phyloP scores from a whole-genome alignment of 2,113 vertebrate species.

The Limnothrissa miodon region DNA sequence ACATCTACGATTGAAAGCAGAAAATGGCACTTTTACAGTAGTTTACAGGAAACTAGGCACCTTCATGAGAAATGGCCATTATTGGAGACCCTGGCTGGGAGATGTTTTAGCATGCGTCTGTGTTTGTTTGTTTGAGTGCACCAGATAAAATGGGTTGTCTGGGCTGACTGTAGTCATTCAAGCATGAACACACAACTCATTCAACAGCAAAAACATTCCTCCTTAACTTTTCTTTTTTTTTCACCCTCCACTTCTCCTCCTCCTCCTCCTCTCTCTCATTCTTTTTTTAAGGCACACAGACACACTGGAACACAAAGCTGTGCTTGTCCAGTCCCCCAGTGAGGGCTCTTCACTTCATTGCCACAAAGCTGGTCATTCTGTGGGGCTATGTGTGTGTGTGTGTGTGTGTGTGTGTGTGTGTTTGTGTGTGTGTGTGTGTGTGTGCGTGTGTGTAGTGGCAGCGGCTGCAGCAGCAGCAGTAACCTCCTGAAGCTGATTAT shows the following conservation, averaged over 20 bases:
- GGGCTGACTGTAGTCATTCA: not conserved
- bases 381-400: not conserved
- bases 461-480: conserved; percentile 39
- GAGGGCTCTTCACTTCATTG: not conserved
- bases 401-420: conserved; percentile 2
- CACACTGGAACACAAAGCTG: not conserved
- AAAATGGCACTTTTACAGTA: conserved; percentile 55
- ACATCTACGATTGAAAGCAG: conserved; percentile 35
- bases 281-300: not conserved
- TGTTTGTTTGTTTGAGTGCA: not conserved
- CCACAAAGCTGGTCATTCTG: not conserved
- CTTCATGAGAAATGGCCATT: conserved; percentile 43
- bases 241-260: no score
- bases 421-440: not conserved
- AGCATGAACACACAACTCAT: not conserved
- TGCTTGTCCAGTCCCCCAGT: not conserved
- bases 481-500: conserved; percentile 67
- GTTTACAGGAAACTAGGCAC: conserved; percentile 46
- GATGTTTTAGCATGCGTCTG: not conserved
- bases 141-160: not conserved
- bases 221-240: not conserved
- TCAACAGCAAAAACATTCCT: not conserved
- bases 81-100: no score
- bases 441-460: conserved; percentile 23
- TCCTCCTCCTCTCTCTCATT: not conserved